These are phyloP conservation scores for Chironomus striatipennis DNA, from an alignment of 1,140 invertebrate species.

Conservation along the genomic window DNA sequence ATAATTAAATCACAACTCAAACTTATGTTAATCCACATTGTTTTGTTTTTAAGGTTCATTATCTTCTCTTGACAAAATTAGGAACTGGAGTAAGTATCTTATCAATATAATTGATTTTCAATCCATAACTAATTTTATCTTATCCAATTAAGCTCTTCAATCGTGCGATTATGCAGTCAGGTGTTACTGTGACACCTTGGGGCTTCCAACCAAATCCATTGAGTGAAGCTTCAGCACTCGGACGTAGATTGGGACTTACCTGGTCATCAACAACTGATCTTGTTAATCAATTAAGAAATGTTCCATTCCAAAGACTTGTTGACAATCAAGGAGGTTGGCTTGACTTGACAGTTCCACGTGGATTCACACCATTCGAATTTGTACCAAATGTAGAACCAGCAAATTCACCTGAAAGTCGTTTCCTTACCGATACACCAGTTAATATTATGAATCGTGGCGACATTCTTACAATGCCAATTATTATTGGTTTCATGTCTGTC, in stretches of 20 bases:
- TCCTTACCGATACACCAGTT: slow-evolving; percentile 27
- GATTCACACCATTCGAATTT: background rate
- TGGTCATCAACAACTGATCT: slow-evolving; percentile 37
- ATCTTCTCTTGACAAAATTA: slow-evolving; percentile 32
- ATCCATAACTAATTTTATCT: background rate
- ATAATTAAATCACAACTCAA: background rate
- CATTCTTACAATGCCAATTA: slow-evolving; percentile 27
- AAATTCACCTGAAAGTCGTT: background rate
- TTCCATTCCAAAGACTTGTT: slow-evolving; percentile 35
- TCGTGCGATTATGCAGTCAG: slow-evolving; percentile 55
- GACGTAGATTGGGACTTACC: slow-evolving; percentile 34
- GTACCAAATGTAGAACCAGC: slow-evolving; percentile 21
- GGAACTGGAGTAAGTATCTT: background rate
- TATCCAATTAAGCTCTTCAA: slow-evolving; percentile 43
- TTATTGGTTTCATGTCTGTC: slow-evolving; percentile 27
- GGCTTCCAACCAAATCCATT: slow-evolving; percentile 39
- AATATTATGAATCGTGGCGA: slow-evolving; percentile 26
- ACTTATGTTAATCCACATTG: background rate
- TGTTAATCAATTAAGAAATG: slow-evolving; percentile 37
- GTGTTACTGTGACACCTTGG: slow-evolving; percentile 54
- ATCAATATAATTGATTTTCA: background rate
- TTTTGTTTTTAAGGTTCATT: slow-evolving; percentile 32
- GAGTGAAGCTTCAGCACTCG: slow-evolving; percentile 37
- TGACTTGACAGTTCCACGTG: background rate
- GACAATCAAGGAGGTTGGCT: background rate